Percentiles rank a stretch among this genome's conserved stretches.
phyloP scores from a whole-genome alignment of 2,113 vertebrate genomes.

The Pterocles burchelli region DNA sequence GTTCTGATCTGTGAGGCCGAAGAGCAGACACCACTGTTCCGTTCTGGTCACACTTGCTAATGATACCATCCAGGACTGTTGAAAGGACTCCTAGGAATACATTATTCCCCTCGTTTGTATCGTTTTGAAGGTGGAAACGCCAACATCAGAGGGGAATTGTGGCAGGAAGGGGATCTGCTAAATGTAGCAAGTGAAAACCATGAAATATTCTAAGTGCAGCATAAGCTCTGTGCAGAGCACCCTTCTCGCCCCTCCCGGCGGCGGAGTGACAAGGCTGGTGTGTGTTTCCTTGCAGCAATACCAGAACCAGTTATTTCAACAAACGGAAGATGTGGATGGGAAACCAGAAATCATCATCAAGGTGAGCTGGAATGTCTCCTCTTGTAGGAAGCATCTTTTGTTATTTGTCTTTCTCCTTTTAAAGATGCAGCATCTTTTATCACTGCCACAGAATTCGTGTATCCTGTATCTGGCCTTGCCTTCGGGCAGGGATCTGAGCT shows the following conservation, averaged over 20 bases:
- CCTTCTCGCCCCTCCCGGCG: background rate
- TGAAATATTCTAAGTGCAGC: background rate
- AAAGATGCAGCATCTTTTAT: background rate
- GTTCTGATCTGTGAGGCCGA: background rate
- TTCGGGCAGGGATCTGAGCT: background rate
- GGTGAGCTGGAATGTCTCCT: conserved; percentile 41
- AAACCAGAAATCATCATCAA: conserved; percentile 92
- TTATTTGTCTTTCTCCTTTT: background rate
- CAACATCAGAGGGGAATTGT: background rate
- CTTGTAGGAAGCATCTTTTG: background rate
- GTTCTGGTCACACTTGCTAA: background rate
- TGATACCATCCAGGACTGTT: background rate
- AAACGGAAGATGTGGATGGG: conserved; percentile 80
- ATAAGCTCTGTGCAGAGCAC: fast-evolving
- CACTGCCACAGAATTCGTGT: background rate
- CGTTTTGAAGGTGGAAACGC: background rate
- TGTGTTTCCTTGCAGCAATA: conserved; percentile 76
- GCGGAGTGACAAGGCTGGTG: background rate
- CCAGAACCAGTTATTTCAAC: conserved; percentile 84
- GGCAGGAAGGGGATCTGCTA: background rate
- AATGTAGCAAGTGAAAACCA: background rate
- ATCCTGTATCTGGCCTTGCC: background rate
- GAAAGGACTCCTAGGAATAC: background rate
- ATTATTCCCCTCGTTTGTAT: background rate
- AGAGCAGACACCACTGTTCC: background rate